These are phyloP conservation scores for Ephialtes manifestator DNA, from an alignment of 2,888 invertebrate species.

Conservation along the genomic window DNA sequence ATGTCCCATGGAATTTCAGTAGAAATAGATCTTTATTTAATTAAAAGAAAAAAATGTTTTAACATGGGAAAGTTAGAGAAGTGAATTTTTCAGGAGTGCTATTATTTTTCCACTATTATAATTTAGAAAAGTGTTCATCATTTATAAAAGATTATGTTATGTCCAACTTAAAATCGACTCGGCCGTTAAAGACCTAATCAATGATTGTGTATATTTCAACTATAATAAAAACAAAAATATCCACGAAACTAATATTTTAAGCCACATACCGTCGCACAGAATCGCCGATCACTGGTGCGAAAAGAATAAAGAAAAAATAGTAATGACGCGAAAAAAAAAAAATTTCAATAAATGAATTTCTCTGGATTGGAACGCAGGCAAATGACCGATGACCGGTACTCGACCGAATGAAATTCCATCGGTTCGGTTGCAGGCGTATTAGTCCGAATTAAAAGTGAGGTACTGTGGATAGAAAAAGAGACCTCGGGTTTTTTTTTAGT, in stretches of 20 bases:
- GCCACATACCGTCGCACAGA: background rate
- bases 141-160: no score
- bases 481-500: constrained; percentile 38
- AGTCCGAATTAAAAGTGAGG: constrained; percentile 55
- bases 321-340: constrained; percentile 4
- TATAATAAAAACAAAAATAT: no score
- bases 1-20: no score
- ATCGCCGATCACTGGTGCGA: background rate
- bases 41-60: no score
- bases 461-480: constrained; percentile 40
- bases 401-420: constrained; percentile 51
- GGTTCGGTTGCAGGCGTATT: constrained; percentile 42
- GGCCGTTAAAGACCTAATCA: no score
- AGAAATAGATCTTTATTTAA: no score
- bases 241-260: background rate
- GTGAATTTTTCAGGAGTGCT: no score
- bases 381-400: constrained; percentile 38
- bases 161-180: no score
- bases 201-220: background rate
- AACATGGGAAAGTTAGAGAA: no score
- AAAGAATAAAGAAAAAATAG: constrained; percentile 1
- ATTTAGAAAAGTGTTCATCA: no score
- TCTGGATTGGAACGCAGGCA: constrained; percentile 3
- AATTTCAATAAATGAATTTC: constrained; percentile 49
- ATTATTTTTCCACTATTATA: no score